These are phyloP conservation scores for Egretta garzetta DNA, from an alignment of 2,113 vertebrate genomes.

Conservation along the genomic window DNA sequence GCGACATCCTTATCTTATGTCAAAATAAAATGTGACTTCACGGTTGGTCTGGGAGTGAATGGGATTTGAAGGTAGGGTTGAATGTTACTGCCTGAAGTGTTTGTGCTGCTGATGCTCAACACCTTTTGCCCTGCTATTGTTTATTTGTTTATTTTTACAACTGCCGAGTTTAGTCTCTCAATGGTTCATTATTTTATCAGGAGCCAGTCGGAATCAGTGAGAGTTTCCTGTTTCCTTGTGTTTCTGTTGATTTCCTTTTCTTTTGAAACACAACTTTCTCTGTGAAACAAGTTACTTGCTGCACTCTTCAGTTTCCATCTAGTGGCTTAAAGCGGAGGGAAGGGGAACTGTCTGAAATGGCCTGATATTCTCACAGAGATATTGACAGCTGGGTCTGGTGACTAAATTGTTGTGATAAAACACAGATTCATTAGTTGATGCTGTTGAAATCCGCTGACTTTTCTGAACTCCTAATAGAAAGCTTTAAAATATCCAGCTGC, in stretches of 20 bases:
- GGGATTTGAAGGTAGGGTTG: background rate
- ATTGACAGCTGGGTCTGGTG: background rate
- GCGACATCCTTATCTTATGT: background rate
- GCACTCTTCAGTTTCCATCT: background rate
- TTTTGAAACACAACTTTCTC: conserved; percentile 27
- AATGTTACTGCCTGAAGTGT: background rate
- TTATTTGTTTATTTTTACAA: conserved; percentile 4
- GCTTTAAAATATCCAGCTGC: conserved; percentile 69
- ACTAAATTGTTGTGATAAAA: conserved; percentile 35
- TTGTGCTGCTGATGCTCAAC: background rate
- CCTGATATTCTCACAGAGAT: background rate
- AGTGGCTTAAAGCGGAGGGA: background rate
- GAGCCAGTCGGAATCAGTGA: background rate
- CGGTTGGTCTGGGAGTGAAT: background rate
- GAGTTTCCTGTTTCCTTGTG: conserved; percentile 24
- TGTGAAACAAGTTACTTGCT: background rate
- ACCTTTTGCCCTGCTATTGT: background rate
- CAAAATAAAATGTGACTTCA: background rate
- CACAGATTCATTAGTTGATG: conserved; percentile 49
- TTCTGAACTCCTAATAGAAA: conserved; percentile 42
- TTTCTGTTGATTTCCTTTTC: conserved; percentile 7
- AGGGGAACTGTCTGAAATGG: background rate
- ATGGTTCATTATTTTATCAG: background rate
- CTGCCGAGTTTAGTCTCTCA: background rate
- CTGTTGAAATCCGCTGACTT: conserved; percentile 54